These are phyloP conservation scores for Mythimna pallens DNA, from an alignment of 2,888 invertebrate genomes.

Conservation along the genomic window DNA sequence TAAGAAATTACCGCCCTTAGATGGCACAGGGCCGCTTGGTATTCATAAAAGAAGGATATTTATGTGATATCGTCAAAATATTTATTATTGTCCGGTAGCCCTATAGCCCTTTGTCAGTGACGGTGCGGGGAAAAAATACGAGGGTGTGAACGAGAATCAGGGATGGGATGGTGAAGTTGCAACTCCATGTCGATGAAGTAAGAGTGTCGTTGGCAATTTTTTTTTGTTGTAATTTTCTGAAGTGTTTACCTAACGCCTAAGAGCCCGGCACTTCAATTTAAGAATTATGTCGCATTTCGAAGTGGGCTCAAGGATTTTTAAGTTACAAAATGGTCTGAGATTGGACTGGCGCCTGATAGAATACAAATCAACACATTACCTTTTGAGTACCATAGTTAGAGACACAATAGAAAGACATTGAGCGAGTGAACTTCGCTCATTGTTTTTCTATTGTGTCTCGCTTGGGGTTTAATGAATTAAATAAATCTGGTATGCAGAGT, in stretches of 20 bases:
- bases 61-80: slow-evolving; percentile 90
- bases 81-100: slow-evolving; percentile 89
- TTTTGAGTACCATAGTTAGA: no score
- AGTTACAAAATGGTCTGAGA: no score
- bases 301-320: no score
- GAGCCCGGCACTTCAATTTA: background rate
- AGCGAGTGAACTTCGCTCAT: no score
- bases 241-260: background rate
- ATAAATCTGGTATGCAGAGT: no score
- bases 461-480: no score
- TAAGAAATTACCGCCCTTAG: slow-evolving; percentile 84
- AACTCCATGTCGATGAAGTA: background rate
- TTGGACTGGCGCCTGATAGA: no score
- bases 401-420: no score
- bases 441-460: no score
- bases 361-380: no score
- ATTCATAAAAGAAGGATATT: slow-evolving; percentile 90
- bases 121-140: slow-evolving; percentile 81
- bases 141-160: slow-evolving; percentile 86
- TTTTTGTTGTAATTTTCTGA: background rate
- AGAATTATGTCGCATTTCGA: no score
- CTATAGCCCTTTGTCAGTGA: slow-evolving; percentile 85
- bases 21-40: slow-evolving; percentile 85
- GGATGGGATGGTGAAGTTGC: slow-evolving; percentile 6
- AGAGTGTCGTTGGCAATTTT: background rate